Base-by-base conservation (phyloP, 2,797 vertebrate genomes). In the Oreochromis grahami region DNA sequence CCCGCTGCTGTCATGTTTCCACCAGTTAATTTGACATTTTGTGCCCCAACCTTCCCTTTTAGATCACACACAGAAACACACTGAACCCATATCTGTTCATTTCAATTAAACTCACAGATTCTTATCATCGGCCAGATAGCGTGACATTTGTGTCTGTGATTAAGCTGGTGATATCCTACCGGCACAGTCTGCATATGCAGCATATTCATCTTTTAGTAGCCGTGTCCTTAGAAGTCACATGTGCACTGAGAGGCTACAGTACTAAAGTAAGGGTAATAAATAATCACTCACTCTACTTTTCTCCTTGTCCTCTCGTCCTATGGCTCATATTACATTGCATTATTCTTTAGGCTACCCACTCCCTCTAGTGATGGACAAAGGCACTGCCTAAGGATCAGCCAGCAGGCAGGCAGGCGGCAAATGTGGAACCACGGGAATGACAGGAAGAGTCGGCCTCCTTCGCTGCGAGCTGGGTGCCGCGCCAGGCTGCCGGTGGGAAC, bases 341-440 rank as follows among this genome's bases (percentile, higher is more conserved):
- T 90, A 88, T 93, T 95, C 88, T 90, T 93, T 87, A 84, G 92
- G 84, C 89, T 80, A 87, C 91, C 94, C 91, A 87, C 96, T 95
- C 96, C 96, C 96, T 95, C 96, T 96, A 96, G 96, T 96, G 96
- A 94, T 93, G 85, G 93, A 90, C 89, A 38, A 56, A 83, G 89
- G 95, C 93, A 95, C 86, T 95, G 94, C 94, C 93, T 86, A 76
- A 89, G 88, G 93, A 93, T 84, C 77, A 86, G 88, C 93, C 89
- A n/a, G 79, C 86, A 91, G 90, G 87, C 88, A 83, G 51, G 52
- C 29, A 83, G 86, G 58, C 36, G 26, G 90, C 78, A 86, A 88
- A 86, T 77, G 76, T 58, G 58, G 78, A 76, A 87, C 80, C 79
- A 17, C 3, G 1, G 84, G 79, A 86, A 43, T 51, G 88, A 80